These are phyloP conservation scores for Hydropsyche tenuis DNA, from an alignment of 1,140 invertebrate species.

Conservation along the genomic window DNA sequence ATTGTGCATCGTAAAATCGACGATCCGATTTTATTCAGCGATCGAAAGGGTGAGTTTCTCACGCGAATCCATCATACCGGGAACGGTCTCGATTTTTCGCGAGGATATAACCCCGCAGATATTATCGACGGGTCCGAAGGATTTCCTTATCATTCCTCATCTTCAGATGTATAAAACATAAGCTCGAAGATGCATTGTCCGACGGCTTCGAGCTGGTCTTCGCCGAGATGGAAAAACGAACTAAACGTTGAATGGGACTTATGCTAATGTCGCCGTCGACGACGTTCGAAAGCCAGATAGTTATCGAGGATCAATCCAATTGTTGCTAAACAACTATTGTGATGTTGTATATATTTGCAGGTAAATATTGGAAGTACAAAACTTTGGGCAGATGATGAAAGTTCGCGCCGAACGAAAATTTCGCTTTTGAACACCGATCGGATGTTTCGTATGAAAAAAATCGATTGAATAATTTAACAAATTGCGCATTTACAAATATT, in stretches of 20 bases:
- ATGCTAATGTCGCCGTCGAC: conserved; percentile 23
- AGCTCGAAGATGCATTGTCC: conserved; percentile 27
- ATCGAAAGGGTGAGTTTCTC: background rate
- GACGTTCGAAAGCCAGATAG: conserved; percentile 13
- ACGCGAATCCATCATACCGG: background rate
- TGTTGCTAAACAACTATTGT: conserved; percentile 9
- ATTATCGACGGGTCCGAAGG: background rate
- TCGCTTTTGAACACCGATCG: too few relatives aligned
- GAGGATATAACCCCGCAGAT: background rate
- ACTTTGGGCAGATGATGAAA: too few relatives aligned
- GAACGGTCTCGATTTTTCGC: background rate
- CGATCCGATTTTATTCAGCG: background rate
- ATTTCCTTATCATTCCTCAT: conserved; percentile 16
- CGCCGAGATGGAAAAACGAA: conserved; percentile 13
- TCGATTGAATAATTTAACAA: too few relatives aligned
- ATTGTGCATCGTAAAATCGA: too few relatives aligned
- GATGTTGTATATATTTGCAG: background rate
- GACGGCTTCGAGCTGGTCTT: background rate
- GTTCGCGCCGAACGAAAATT: too few relatives aligned
- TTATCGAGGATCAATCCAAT: conserved; percentile 28
- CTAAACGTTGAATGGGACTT: conserved; percentile 13
- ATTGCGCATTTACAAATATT: too few relatives aligned
- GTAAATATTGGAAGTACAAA: background rate
- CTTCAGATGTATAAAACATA: conserved; percentile 31
- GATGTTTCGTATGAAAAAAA: too few relatives aligned